Conservation (phyloP, 1,140 invertebrate species). For the Thalassaphorura encarpata region DNA sequence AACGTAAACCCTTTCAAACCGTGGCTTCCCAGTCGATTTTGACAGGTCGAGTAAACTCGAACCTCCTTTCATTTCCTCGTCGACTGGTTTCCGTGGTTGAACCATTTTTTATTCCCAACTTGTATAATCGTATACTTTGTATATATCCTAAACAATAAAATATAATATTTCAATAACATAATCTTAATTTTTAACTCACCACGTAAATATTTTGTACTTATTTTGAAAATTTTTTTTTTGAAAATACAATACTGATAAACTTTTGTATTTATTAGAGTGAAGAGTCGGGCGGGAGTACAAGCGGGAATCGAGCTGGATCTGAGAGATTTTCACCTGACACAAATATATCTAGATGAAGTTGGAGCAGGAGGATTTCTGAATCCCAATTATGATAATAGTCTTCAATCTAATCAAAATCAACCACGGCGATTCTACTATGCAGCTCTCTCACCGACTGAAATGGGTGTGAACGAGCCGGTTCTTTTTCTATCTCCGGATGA, state of each 20-base stretch:
- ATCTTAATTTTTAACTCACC: neutral
- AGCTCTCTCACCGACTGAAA: constrained; percentile 25
- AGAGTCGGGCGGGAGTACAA: neutral
- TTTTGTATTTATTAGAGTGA: neutral
- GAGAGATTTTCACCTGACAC: neutral
- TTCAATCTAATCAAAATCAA: constrained; percentile 11
- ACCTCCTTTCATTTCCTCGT: no score
- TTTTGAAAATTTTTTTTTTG: no score
- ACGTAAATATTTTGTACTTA: neutral
- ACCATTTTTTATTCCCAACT: no score
- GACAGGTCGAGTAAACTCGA: no score
- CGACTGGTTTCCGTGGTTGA: no score
- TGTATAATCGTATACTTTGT: no score
- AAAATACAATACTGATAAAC: no score
- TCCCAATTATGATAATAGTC: constrained; percentile 28
- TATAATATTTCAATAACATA: no score
- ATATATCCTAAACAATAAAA: no score
- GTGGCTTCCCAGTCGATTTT: no score
- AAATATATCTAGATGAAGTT: no score
- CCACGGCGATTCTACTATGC: constrained; percentile 32
- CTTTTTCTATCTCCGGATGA: constrained; percentile 31
- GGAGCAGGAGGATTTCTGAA: constrained; percentile 19
- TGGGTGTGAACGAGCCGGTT: constrained; percentile 31
- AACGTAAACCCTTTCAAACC: no score
- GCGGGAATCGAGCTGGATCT: neutral